A percentile compares a stretch with the other conserved stretches of the same genome.
Evolutionary conservation across 1,140 invertebrate genomes (phyloP).

Genomic region (Habropoda laboriosa): DNA sequence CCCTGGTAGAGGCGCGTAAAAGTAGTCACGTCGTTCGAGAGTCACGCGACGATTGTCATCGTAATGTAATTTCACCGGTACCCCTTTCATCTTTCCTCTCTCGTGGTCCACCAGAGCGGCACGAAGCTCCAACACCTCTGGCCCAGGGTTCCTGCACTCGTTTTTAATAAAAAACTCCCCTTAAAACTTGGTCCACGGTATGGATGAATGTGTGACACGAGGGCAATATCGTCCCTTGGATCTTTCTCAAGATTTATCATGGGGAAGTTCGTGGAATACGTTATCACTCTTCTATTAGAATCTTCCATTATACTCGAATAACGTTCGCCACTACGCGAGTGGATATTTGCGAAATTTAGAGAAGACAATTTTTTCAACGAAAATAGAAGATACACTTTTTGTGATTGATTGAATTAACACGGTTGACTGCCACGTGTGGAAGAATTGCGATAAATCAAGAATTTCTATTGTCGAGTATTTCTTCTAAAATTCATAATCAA

Average conservation of each 20-base stretch:
- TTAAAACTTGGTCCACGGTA: background rate
- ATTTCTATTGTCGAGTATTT: too few species aligned
- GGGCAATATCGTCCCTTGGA: slow-evolving; percentile 1
- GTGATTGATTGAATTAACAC: too few species aligned
- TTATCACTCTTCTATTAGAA: background rate
- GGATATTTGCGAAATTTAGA: too few species aligned
- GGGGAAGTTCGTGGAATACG: background rate
- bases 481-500: too few species aligned
- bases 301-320: too few species aligned
- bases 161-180: slow-evolving; percentile 37
- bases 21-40: slow-evolving; percentile 91
- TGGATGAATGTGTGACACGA: background rate
- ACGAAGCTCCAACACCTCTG: slow-evolving; percentile 84
- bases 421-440: too few species aligned
- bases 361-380: too few species aligned
- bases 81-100: slow-evolving; percentile 84
- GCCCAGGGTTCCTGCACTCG: slow-evolving; percentile 75
- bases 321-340: background rate
- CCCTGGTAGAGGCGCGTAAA: slow-evolving; percentile 89
- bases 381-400: too few species aligned
- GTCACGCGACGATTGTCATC: slow-evolving; percentile 92
- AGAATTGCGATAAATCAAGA: too few species aligned
- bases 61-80: slow-evolving; percentile 90
- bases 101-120: slow-evolving; percentile 88
- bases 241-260: background rate